Conservation (phyloP, 2,888 invertebrate species). For the Xanthorhoe spadicearia region DNA sequence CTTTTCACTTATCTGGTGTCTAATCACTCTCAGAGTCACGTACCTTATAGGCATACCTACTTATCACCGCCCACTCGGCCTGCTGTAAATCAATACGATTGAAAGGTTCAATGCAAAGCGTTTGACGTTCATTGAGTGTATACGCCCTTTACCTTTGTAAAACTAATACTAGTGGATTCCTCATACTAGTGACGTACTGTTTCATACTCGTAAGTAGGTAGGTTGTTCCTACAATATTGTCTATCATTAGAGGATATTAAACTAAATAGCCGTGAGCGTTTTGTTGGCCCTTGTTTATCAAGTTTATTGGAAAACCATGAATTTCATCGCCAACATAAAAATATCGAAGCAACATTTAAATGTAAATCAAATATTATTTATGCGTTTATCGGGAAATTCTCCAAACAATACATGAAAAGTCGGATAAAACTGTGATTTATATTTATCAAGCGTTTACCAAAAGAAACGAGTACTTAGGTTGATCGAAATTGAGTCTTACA, state of each 20-base stretch:
- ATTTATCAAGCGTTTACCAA: conserved; percentile 21
- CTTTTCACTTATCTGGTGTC: background rate
- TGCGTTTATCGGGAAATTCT: conserved; percentile 71
- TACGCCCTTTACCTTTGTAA: conserved; percentile 10
- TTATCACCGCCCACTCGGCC: conserved; percentile 69
- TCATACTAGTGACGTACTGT: no score
- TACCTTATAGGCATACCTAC: conserved; percentile 44
- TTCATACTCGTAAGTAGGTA: background rate
- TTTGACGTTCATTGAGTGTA: conserved; percentile 47
- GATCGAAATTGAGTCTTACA: conserved; percentile 16
- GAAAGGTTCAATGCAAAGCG: conserved; percentile 65
- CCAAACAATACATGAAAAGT: conserved; percentile 55
- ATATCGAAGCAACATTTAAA: conserved; percentile 14
- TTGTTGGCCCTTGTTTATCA: background rate
- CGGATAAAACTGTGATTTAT: conserved; percentile 36
- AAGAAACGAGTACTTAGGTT: conserved; percentile 11
- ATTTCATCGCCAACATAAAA: conserved; percentile 13
- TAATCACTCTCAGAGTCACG: conserved; percentile 16
- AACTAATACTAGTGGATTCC: no score
- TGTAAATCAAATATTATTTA: conserved; percentile 74
- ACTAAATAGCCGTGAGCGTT: background rate
- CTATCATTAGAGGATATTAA: background rate
- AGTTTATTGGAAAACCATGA: background rate
- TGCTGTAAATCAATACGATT: conserved; percentile 69
- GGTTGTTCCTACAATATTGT: background rate